A percentile compares a stretch with the other conserved stretches of the same genome.
These are phyloP conservation scores for Diabrotica balteata DNA, from an alignment of 2,888 invertebrate species.

Conservation along the genomic window DNA sequence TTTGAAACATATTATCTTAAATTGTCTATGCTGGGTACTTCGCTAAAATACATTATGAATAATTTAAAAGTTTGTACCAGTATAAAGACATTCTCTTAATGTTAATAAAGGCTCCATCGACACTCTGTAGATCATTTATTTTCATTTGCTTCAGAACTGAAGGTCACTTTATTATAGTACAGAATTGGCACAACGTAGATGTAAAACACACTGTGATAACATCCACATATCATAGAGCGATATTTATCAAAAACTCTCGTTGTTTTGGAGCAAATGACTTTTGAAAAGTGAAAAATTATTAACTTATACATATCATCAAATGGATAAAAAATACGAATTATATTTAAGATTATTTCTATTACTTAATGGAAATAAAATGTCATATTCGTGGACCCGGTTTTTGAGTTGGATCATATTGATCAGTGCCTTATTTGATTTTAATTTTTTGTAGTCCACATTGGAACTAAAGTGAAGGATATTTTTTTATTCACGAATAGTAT, in stretches of 20 bases:
- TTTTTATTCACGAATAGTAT: conserved; percentile 10
- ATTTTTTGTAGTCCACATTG: conserved; percentile 67
- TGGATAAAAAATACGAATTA: conserved; percentile 22
- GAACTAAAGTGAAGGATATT: conserved; percentile 54
- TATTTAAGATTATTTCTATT: conserved; percentile 23
- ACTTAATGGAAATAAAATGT: conserved; percentile 19
- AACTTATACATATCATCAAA: conserved; percentile 28
- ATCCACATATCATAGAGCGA: conserved; percentile 22
- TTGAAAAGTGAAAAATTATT: background rate
- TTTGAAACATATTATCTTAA: too few relatives aligned
- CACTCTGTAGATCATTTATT: background rate
- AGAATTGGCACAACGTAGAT: conserved; percentile 20
- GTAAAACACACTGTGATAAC: conserved; percentile 31
- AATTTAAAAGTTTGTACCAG: too few relatives aligned
- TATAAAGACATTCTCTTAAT: too few relatives aligned
- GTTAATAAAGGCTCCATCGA: background rate
- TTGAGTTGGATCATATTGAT: conserved; percentile 65
- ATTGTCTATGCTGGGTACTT: too few relatives aligned
- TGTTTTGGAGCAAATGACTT: conserved; percentile 19
- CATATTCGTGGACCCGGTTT: conserved; percentile 52
- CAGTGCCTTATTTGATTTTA: conserved; percentile 63
- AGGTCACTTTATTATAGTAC: background rate
- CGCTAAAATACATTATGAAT: background rate
- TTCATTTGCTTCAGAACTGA: conserved; percentile 20
- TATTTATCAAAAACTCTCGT: conserved; percentile 10